These are phyloP conservation scores for Parapsyche elsis DNA, from an alignment of 1,140 invertebrate genomes.

Conservation along the genomic window DNA sequence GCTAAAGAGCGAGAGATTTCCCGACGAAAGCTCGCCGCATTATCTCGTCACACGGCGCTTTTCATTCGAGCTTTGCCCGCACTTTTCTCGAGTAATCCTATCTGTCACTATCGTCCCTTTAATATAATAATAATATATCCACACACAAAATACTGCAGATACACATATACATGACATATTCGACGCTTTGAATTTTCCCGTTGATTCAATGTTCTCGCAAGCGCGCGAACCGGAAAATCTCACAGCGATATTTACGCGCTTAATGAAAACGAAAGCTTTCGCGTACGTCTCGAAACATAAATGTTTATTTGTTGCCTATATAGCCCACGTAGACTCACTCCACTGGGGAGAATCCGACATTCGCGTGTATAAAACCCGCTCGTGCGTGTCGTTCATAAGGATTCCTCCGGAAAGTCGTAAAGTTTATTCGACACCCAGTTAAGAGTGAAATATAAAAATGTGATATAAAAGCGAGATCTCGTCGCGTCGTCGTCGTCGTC, in stretches of 20 bases:
- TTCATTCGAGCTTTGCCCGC: background rate
- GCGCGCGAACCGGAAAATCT: too few relatives aligned
- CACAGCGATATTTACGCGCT: too few relatives aligned
- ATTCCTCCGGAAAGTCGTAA: constrained; percentile 15
- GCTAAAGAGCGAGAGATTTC: background rate
- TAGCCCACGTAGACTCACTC: background rate
- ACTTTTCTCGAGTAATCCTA: background rate
- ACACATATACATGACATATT: too few relatives aligned
- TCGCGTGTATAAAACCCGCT: background rate
- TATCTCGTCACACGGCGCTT: background rate
- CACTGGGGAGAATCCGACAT: too few relatives aligned
- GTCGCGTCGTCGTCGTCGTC: background rate
- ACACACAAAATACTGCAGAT: too few relatives aligned
- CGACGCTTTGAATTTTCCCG: too few relatives aligned
- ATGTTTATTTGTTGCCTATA: background rate
- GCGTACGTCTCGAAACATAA: too few relatives aligned
- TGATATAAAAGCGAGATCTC: constrained; percentile 30
- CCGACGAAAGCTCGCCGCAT: background rate
- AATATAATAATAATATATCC: too few relatives aligned
- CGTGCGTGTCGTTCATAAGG: background rate
- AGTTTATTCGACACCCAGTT: constrained; percentile 40
- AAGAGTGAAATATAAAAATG: constrained; percentile 39
- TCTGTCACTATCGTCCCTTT: background rate
- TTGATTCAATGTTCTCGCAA: too few relatives aligned
- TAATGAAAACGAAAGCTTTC: too few relatives aligned